These are phyloP conservation scores for Ptiloglossa arizonensis DNA, from an alignment of 1,140 invertebrate species.

Conservation along the genomic window DNA sequence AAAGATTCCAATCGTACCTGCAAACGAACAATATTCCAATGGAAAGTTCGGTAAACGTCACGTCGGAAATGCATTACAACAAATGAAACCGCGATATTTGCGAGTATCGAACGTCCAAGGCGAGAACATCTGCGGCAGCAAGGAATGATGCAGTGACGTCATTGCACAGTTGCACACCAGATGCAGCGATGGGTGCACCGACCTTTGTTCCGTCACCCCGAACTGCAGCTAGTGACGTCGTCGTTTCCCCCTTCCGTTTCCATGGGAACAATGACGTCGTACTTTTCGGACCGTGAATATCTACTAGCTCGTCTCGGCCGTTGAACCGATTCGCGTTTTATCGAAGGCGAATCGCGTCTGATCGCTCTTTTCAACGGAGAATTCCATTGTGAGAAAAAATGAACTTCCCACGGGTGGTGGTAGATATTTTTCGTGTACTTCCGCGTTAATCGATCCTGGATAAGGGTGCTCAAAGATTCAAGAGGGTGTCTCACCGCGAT, in stretches of 20 bases:
- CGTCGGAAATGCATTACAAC: too few relatives aligned
- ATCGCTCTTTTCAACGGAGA: background rate
- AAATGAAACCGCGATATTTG: background rate
- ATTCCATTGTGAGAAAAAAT: background rate
- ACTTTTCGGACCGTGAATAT: slow-evolving; percentile 42
- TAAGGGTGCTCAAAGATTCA: too few relatives aligned
- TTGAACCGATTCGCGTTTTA: slow-evolving; percentile 36
- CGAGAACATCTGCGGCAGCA: background rate
- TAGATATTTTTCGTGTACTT: too few relatives aligned
- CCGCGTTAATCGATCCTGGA: too few relatives aligned
- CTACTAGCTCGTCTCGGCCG: slow-evolving; percentile 9
- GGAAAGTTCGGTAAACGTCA: too few relatives aligned
- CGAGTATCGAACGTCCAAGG: background rate
- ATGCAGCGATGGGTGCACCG: slow-evolving; percentile 69
- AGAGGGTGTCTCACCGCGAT: too few relatives aligned
- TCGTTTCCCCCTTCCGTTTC: slow-evolving; percentile 62
- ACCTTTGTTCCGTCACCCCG: slow-evolving; percentile 62
- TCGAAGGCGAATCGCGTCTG: background rate
- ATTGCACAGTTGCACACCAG: slow-evolving; percentile 67
- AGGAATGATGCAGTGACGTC: slow-evolving; percentile 63
- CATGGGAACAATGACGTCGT: slow-evolving; percentile 74
- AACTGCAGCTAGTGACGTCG: slow-evolving; percentile 73
- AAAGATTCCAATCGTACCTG: too few relatives aligned
- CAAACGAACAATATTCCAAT: too few relatives aligned
- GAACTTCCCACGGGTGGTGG: background rate